Conservation (phyloP, 2,113 vertebrate genomes). For the Accipiter cooperii region DNA sequence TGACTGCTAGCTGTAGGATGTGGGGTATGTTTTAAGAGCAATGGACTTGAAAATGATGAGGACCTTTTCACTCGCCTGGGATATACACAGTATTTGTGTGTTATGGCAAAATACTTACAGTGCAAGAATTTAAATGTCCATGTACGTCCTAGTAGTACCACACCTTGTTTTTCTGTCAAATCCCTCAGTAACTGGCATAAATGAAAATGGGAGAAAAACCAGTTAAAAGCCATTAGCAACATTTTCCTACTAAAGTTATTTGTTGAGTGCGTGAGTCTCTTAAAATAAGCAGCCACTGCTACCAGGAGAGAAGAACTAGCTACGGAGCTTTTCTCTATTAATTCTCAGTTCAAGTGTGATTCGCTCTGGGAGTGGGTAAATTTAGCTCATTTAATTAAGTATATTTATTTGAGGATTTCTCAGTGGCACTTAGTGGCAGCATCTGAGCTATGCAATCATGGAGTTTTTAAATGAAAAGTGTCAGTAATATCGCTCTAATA, state of each 20-base stretch:
- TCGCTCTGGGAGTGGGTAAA: background rate
- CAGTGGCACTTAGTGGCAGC: background rate
- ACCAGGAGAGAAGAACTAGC: background rate
- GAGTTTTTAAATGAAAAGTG: background rate
- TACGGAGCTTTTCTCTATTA: background rate
- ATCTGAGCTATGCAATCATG: background rate
- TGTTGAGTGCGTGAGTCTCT: rapidly evolving
- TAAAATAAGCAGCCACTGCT: background rate
- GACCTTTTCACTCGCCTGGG: background rate
- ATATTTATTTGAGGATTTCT: background rate
- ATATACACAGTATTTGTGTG: background rate
- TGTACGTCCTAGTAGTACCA: rapidly evolving
- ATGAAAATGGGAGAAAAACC: background rate
- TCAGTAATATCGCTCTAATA: background rate
- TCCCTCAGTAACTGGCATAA: background rate
- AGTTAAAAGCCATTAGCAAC: background rate
- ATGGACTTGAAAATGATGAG: rapidly evolving
- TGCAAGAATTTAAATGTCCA: background rate
- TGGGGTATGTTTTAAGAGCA: background rate
- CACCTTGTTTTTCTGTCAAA: background rate
- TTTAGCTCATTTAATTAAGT: background rate
- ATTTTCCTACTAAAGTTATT: background rate
- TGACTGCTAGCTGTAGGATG: background rate
- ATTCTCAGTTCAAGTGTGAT: background rate
- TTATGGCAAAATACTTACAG: background rate